Conservation (phyloP, 2,113 vertebrate species). For the Gavialis gangeticus region DNA sequence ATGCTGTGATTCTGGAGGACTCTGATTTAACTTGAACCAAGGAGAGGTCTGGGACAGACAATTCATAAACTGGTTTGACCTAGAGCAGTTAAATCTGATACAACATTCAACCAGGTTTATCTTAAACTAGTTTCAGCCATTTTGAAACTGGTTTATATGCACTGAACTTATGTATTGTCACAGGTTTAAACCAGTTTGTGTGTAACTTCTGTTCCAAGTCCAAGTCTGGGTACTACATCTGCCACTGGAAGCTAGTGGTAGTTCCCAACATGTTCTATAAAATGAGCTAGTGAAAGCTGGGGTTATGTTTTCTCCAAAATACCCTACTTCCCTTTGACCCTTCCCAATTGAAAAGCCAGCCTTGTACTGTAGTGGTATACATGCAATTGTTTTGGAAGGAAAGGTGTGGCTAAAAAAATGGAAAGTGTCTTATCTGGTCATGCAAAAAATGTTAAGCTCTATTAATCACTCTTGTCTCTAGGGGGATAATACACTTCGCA, state of each 20-base stretch:
- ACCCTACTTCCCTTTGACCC: conserved; percentile 45
- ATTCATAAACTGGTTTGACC: too few relatives aligned
- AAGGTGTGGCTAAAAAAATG: background rate
- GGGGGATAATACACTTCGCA: background rate
- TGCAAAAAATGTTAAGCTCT: background rate
- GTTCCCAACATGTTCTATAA: conserved; percentile 60
- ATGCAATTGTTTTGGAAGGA: conserved; percentile 20
- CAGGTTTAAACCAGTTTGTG: too few relatives aligned
- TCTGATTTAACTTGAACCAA: too few relatives aligned
- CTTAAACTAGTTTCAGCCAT: too few relatives aligned
- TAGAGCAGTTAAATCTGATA: too few relatives aligned
- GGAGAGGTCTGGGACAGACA: too few relatives aligned
- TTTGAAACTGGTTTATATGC: too few relatives aligned
- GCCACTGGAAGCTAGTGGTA: conserved; percentile 1
- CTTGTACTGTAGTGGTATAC: conserved; percentile 36
- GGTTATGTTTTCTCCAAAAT: conserved; percentile 12
- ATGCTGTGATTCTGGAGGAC: too few relatives aligned
- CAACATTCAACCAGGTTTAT: too few relatives aligned
- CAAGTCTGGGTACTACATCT: background rate
- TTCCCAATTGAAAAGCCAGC: conserved; percentile 47
- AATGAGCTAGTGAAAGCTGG: conserved; percentile 59
- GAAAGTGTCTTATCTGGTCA: conserved; percentile 32
- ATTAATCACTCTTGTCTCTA: background rate
- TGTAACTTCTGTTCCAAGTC: conserved; percentile 50
- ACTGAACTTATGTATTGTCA: too few relatives aligned